Evolutionary conservation across 2,888 invertebrate genomes (phyloP), one percentile per base, ranked within the genome.

Genomic region (Laspeyria flexula): DNA sequence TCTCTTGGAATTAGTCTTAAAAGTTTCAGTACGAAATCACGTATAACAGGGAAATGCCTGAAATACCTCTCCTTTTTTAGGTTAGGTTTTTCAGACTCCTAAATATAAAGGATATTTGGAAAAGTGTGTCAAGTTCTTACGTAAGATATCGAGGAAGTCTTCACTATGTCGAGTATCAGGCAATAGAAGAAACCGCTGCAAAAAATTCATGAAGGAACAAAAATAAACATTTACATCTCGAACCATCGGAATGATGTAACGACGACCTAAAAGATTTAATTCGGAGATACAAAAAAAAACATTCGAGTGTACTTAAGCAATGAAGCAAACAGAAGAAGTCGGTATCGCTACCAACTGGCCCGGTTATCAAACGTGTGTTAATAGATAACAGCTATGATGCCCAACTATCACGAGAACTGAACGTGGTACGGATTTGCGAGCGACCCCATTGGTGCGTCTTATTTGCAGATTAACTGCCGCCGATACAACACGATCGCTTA

Each of bases 361-460:
- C 57, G 55, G 71, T 90, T 90, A 90, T 90, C 89, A 71, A 63
- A 59, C 60, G 62, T 73, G 67, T 75, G 86, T 74, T 86, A 88
- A 88, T 81, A 80, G 90, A 89, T 90, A 89, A 88, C 76, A 72
- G 74, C 69, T 68, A 69, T 71, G 70, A 71, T 68, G 60, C 62
- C 64, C 65, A 62, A 60, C 52, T 53, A 70, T 81, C 88, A 89
- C 87, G 88, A 79, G 65, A 73, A 54, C 56, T 70, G 55, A 60
- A 80, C 87, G 86, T 89, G 88, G 61, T 63, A 58, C 66, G 71
- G 76, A 79, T 81, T 81, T 73, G 68, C 73, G 51, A 60, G 44
- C 46, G 59, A 62, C 63, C 60, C 60, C 55, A 55, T 63, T 71
- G 66, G 65, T 43, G 59, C 55, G 51, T 44, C 29, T 31, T 37